Conservation (phyloP, 2,888 invertebrate genomes). For the Falcaria lacertinaria region DNA sequence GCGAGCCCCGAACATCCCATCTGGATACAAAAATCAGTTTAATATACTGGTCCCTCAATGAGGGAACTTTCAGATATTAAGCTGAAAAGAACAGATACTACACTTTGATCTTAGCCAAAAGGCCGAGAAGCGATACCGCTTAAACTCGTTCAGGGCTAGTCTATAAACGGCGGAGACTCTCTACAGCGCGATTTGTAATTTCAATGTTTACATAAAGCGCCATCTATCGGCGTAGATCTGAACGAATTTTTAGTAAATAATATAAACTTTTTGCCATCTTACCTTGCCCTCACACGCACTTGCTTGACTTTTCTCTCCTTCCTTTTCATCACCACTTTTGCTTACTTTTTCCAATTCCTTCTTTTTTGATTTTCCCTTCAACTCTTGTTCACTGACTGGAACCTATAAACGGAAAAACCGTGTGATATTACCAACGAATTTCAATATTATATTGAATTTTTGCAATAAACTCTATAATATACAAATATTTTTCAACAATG, state of each 20-base stretch:
- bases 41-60: not conserved
- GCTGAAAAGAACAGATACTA: not conserved
- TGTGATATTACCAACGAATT: too few species aligned
- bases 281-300: slow-evolving; percentile 71
- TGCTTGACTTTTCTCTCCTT: slow-evolving; percentile 63
- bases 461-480: too few species aligned
- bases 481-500: too few species aligned
- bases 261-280: slow-evolving; percentile 7
- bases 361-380: slow-evolving; percentile 81
- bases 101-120: not conserved
- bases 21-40: not conserved
- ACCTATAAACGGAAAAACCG: slow-evolving; percentile 63
- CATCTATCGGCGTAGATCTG: not conserved
- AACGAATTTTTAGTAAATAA: too few species aligned
- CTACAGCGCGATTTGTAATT: not conserved
- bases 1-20: not conserved
- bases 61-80: not conserved
- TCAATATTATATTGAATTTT: too few species aligned
- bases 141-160: not conserved
- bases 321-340: slow-evolving; percentile 77
- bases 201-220: not conserved
- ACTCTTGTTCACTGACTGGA: slow-evolving; percentile 85
- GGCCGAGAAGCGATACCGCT: not conserved
- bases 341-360: slow-evolving; percentile 74
- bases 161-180: not conserved